Percentiles rank a stretch among this genome's conserved stretches.
Evolutionary conservation across 2,888 invertebrate species (phyloP).

Genomic region (Ephialtes manifestator): DNA sequence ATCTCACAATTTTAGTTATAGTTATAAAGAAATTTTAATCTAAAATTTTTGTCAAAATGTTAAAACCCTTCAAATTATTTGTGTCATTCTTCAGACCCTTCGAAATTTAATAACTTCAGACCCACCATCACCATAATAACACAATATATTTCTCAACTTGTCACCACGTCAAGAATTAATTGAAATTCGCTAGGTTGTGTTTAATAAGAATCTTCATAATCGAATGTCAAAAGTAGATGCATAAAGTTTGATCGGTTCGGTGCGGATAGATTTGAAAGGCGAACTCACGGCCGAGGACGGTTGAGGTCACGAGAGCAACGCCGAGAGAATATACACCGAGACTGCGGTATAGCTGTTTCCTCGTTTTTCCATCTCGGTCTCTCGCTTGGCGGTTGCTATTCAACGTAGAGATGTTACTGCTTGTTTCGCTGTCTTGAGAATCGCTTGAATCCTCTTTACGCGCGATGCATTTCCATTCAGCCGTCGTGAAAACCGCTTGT

Average conservation of each 20-base stretch:
- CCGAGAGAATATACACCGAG: slow-evolving; percentile 27
- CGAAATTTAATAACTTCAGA: no score
- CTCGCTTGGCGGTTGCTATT: not conserved
- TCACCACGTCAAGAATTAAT: not conserved
- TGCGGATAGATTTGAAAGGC: slow-evolving; percentile 58
- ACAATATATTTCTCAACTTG: no score
- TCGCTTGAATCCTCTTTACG: slow-evolving; percentile 63
- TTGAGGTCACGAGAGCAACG: slow-evolving; percentile 56
- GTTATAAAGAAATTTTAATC: no score
- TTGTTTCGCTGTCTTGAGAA: slow-evolving; percentile 67
- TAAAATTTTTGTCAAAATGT: not conserved
- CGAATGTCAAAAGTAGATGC: slow-evolving; percentile 1
- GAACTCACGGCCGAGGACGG: slow-evolving; percentile 43
- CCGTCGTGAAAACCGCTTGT: slow-evolving; percentile 65
- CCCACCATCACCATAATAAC: no score
- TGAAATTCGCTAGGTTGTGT: not conserved
- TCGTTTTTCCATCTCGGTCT: slow-evolving; percentile 22
- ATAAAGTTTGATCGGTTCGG: not conserved
- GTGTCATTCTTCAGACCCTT: no score
- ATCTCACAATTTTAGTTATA: no score
- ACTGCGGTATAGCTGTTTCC: slow-evolving; percentile 18
- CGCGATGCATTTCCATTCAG: slow-evolving; percentile 66
- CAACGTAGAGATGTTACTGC: slow-evolving; percentile 54
- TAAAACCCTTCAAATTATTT: no score
- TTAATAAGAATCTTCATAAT: slow-evolving; percentile 23